Evolutionary conservation across 2,797 vertebrate species (phyloP), one percentile per base, ranked within the genome.

Genomic region (Cuniculus paca): DNA sequence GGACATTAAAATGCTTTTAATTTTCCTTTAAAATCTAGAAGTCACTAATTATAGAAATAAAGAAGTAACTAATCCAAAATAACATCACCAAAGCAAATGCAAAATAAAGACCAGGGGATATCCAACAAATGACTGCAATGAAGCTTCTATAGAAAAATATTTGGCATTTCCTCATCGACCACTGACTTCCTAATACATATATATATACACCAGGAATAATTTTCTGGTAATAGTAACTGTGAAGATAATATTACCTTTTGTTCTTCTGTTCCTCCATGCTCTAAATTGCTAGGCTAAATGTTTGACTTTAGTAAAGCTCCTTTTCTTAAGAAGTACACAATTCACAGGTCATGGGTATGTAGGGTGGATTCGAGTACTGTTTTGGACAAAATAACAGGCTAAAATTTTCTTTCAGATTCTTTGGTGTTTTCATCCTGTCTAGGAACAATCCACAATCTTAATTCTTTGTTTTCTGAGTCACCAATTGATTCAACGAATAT

Each of bases 21-120:
- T 13, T 83, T 70, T 3, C 63, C 78, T 78, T 65, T 93, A 65
- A 96, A 93, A 96, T 68, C 81, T 39, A 56, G 2, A 77, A 85
- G 24, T 31, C 2, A 63, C 84, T 63, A 90, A 85, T 61, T 83
- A 88, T 68, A 50, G 81, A 68, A 39, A 79, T n/a, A 5, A 36
- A 95, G 75, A 85, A 79, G 1, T 24, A 94, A 45, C 19, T 45
- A 36, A 52, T 88, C 50, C 11, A 31, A 75, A 97, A 91, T 19
- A 54, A 36, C 52, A 54, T 42, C 22, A 75, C 77, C 34, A 58
- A 68, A 85, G 17, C 1, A 85, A 70, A 3, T 72, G 0, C 7
- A 3, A 83, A 39, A 45, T n/a, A 83, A 87, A 88, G 52, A 91
- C 34, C 14, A 83, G 36, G 26, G 31, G 79, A 10, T 34, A n/a